Conservation (phyloP, 2,113 vertebrate species). For the Chloropsis hardwickii region DNA sequence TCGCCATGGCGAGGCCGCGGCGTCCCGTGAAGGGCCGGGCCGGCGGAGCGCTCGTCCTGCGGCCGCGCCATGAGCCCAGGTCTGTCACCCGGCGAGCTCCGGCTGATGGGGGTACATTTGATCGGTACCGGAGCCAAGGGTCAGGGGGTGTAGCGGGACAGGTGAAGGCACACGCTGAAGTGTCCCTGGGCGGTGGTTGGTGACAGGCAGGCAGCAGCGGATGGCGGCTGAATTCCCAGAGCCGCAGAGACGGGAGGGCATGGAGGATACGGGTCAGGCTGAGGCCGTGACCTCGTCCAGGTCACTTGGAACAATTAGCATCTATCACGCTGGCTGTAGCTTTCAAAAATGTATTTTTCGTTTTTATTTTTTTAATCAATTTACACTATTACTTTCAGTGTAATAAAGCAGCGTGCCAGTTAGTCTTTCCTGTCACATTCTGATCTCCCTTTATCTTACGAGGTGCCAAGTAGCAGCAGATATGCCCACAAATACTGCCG, state of each 20-base stretch:
- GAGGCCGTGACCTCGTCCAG: rapidly evolving
- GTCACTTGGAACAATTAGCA: neutral
- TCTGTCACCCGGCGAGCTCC: neutral
- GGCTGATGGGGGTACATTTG: rapidly evolving
- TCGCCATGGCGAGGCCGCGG: conserved; percentile 44
- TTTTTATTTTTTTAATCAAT: neutral
- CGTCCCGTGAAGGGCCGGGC: neutral
- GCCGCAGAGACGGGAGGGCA: rapidly evolving
- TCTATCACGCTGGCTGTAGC: neutral
- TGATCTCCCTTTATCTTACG: neutral
- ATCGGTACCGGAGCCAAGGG: neutral
- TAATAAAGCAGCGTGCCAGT: rapidly evolving
- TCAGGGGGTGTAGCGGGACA: neutral
- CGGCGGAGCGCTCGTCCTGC: neutral
- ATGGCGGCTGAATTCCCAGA: rapidly evolving
- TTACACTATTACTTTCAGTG: neutral
- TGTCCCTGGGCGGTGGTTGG: rapidly evolving
- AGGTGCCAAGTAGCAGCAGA: neutral
- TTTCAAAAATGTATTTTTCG: neutral
- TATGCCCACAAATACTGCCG: rapidly evolving
- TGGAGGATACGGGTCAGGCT: rapidly evolving
- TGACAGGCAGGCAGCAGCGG: rapidly evolving
- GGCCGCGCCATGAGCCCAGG: neutral
- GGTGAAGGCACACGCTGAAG: neutral
- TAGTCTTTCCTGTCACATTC: neutral